A percentile compares a stretch with the other conserved stretches of the same genome.
Conservation (phyloP, 2,113 vertebrate species). For the Pluvialis apricaria region DNA sequence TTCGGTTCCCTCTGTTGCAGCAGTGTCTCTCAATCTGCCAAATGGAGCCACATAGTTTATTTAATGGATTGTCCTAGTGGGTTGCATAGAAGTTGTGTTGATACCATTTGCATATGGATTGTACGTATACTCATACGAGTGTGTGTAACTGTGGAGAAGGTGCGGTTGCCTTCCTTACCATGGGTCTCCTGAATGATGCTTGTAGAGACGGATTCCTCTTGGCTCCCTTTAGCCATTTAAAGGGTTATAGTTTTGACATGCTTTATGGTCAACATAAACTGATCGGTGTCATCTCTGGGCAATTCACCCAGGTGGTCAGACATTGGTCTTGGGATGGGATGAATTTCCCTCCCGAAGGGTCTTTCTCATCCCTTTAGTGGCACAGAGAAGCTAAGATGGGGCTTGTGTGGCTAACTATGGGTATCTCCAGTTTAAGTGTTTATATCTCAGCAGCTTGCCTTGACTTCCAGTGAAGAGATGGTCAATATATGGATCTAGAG, state of each 20-base stretch:
- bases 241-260: fast-evolving
- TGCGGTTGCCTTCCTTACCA: not conserved
- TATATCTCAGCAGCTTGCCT: not conserved
- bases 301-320: not conserved
- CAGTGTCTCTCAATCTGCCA: not conserved
- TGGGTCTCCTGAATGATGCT: not conserved
- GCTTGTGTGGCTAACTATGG: fast-evolving
- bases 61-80: not conserved
- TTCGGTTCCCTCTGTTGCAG: not conserved
- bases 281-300: not conserved
- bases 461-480: not conserved
- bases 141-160: not conserved
- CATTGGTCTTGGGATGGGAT: not conserved
- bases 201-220: not conserved
- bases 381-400: not conserved
- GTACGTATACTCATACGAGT: fast-evolving
- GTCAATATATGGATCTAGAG: not conserved
- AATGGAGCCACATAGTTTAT: not conserved
- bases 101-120: not conserved
- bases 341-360: not conserved
- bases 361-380: not conserved
- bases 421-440: not conserved
- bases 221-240: not conserved
- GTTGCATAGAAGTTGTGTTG: not conserved
- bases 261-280: not conserved